Evolutionary conservation across 2,888 invertebrate species (phyloP).

Genomic region (Nemotelus nigrinus): DNA sequence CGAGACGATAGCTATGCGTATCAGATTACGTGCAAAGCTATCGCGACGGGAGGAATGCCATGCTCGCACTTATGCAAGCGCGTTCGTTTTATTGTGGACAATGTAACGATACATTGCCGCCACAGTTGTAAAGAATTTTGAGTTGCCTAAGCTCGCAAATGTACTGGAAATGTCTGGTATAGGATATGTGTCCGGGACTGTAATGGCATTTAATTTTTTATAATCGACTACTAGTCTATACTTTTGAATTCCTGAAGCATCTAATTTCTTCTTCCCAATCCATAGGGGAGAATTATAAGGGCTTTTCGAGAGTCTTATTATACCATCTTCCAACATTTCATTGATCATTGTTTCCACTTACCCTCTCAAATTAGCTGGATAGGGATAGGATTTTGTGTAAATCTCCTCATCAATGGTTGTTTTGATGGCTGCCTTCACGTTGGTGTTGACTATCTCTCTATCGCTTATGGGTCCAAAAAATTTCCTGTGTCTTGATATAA

Average conservation of each 20-base stretch:
- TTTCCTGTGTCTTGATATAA: slow-evolving; percentile 30
- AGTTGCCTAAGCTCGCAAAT: background rate
- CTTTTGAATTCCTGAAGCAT: background rate
- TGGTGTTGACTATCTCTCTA: slow-evolving; percentile 34
- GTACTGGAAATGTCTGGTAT: background rate
- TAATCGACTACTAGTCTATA: background rate
- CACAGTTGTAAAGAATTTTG: background rate
- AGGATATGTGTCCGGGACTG: background rate
- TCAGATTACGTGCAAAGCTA: too few species aligned
- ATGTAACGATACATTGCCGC: too few species aligned
- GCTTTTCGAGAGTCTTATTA: slow-evolving; percentile 1
- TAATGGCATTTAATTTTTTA: background rate
- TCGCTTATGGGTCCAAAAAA: slow-evolving; percentile 42
- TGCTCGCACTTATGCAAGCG: too few species aligned
- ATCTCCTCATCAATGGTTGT: slow-evolving; percentile 47
- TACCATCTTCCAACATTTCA: slow-evolving; percentile 2
- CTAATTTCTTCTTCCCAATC: background rate
- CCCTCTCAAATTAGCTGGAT: slow-evolving; percentile 38
- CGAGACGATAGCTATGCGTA: too few species aligned
- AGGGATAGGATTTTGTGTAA: slow-evolving; percentile 48
- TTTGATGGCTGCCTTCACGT: background rate
- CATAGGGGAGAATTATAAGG: background rate
- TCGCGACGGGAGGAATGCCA: too few species aligned
- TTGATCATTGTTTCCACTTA: slow-evolving; percentile 41
- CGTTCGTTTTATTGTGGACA: too few species aligned